Base-by-base conservation (phyloP, 2,797 vertebrate genomes). In the Myoxocephalus aenaeus region DNA sequence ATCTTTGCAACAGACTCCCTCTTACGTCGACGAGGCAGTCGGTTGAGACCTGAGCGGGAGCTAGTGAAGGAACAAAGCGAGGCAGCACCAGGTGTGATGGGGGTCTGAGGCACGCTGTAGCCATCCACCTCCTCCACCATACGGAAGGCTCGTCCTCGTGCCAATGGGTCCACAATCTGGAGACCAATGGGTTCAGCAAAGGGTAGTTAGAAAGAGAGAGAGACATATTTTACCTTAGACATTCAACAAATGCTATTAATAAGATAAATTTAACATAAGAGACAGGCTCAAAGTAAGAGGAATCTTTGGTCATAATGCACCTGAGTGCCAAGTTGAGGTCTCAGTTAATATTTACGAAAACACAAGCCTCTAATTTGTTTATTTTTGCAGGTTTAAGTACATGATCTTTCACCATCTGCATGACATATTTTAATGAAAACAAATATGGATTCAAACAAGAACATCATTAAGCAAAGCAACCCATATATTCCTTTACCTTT, bases 11-110 rank as follows among this genome's bases (percentile, higher is more conserved):
- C 98, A 0, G 98, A 99, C 79, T 99, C 97, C 2, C 97, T 96
- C 89, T 99, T 99, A 29, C 98, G 96, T 63, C 97, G 91, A 1
- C 96, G 96, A 0, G 97, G 97, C 80, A 97, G 94, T 57, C 98
- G 95, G 87, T 94, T 97, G 82, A 99, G 97, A 73, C 97, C 98
- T 0, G 98, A 99, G 88, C 98, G 97, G 3, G 98, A 99, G 93
- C 98, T 99, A 92, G 96, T 97, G 95, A 99, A 99, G 90, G 98
- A 99, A 94, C 98, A 99, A 64, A 99, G 94, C 0, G 98, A 99
- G 0, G 96, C 91, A 0, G 97, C 97, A 0, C 98, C 98, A 0
- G 98, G 98, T 0, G 97, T 98, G 93, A 98, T 93, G 2, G 98
- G 97, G 0, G 97, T 99, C 85, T 98, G 98, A 0, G 97, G 96